Conservation (phyloP, 1,140 invertebrate species). For the Drosophila azteca region DNA sequence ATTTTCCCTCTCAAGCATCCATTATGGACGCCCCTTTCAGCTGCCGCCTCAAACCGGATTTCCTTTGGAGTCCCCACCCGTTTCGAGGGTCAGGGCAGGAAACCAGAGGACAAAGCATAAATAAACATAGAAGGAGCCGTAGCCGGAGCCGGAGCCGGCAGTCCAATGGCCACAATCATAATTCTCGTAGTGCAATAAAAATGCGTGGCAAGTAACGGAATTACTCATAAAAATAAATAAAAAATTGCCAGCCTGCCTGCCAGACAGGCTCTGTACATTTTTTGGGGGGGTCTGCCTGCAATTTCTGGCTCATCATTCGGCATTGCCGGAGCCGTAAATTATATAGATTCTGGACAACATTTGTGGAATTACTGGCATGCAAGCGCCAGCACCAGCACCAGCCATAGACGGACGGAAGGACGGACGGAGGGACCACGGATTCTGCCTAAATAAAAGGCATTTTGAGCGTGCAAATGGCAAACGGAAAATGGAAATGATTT, state of each 20-base stretch:
- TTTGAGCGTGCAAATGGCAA: constrained; percentile 57
- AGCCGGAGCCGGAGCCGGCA: neutral
- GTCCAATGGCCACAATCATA: constrained; percentile 64
- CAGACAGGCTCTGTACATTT: neutral
- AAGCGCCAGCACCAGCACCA: constrained; percentile 4
- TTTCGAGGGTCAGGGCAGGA: neutral
- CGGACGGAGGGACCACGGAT: neutral
- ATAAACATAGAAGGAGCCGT: constrained; percentile 15
- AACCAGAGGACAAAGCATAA: constrained; percentile 20
- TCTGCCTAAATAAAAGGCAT: constrained; percentile 52
- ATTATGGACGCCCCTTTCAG: no score
- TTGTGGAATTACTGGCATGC: constrained; percentile 37
- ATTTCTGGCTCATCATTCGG: constrained; percentile 73
- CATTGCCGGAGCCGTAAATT: constrained; percentile 63
- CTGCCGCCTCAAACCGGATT: no score
- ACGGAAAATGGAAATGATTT: constrained; percentile 66
- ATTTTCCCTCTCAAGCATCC: no score
- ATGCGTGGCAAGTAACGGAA: constrained; percentile 71
- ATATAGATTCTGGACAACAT: constrained; percentile 54
- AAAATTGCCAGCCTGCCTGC: constrained; percentile 56
- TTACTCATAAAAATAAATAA: constrained; percentile 75
- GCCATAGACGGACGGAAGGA: constrained; percentile 1
- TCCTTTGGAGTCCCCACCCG: constrained; percentile 8
- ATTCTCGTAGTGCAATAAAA: constrained; percentile 70
- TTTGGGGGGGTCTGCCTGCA: constrained; percentile 33